Evolutionary conservation across 1,140 invertebrate species (phyloP), one percentile per base, ranked within the genome.

Genomic region (Solenopsis invicta): DNA sequence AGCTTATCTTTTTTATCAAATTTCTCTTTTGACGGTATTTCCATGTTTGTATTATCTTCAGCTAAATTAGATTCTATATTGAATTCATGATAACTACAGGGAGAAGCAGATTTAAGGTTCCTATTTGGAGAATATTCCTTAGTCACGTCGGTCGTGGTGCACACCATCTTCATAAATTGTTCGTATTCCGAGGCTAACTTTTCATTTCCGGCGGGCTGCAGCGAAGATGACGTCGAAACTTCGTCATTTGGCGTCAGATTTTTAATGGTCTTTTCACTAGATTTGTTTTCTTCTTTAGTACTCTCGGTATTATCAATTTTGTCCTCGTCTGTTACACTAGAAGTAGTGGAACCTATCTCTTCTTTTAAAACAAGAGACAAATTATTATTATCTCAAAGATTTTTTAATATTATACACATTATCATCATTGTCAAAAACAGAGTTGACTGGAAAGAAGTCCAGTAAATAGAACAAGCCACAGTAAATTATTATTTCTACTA

Each of bases 81-180:
- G n/a, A 93, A 94, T 16, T 94, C 94, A 10, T 94, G 90, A 64
- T 92, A 93, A 45, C 85, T 91, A n/a, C 76, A 75, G 2, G 87
- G 75, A 9, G 92, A 89, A 9, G 84, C 21, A 21, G 81, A 72
- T 82, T 87, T 91, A 24, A 81, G 10, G 54, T 34, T 59, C 85
- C 62, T 24, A 45, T 69, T 88, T 9, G 87, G 77, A 16, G 86
- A 61, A 24, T 66, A 87, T 21, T 85, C 77, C 13, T 80, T 71
- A 0, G 72, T 13, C 10, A 62, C 61, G 12, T 87, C 82, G 12
- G 56, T 48, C 9, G 21, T 13, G 21, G 72, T 91, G 52, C 90
- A 92, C 0, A 95, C 94, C 93, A 95, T 95, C 77, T 95, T 95
- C 91, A 95, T 95, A 24, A 95, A 95, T 69, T 95, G 94, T 66